Evolutionary conservation across 2,113 vertebrate species (phyloP), one percentile per base, ranked within the genome.

Genomic region (Puma concolor): DNA sequence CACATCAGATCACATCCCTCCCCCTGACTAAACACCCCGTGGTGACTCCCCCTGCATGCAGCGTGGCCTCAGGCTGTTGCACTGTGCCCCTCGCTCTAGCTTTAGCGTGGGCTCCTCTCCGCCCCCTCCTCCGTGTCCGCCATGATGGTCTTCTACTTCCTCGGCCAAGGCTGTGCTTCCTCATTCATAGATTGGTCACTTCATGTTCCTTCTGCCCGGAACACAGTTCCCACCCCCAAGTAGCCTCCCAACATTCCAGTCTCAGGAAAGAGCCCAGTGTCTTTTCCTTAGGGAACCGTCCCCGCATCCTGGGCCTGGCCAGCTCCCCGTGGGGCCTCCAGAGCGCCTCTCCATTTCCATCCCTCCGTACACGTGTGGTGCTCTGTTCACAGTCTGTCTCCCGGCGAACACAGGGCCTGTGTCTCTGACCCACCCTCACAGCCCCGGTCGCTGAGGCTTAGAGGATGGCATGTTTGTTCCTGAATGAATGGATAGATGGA

Each of bases 61-160:
- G 87, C n/a, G 0, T 25, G 4, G 57, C 17, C 38, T 1, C 0
- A 12, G 52, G 50, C 50, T 48, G 27, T 54, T 1, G 7, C 19
- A 7, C 25, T 52, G 31, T 67, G 69, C 25, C 60, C 2, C 0
- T 63, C 0, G 0, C 27, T 44, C 9, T 6, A 2, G 67, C 14
- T 29, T 82, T 74, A 52, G 60, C 7, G 0, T 2, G 0, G 33
- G 44, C 64, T 72, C 31, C 44, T 76, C 44, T 76, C 36, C 0
- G 1, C 21, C 29, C 21, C 21, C 10, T 80, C 38, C 36, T 27
- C 52, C 29, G 41, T 15, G 15, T 71, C 36, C 7, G 7, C 29
- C 19, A 14, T 36, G 15, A 5, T 25, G 19, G 11, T 41, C 60
- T 33, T 83, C 41, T 1, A 5, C 13, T 76, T 72, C 54, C 38